Evolutionary conservation across 2,888 invertebrate species (phyloP).

Genomic region (Drosophila pullipes): DNA sequence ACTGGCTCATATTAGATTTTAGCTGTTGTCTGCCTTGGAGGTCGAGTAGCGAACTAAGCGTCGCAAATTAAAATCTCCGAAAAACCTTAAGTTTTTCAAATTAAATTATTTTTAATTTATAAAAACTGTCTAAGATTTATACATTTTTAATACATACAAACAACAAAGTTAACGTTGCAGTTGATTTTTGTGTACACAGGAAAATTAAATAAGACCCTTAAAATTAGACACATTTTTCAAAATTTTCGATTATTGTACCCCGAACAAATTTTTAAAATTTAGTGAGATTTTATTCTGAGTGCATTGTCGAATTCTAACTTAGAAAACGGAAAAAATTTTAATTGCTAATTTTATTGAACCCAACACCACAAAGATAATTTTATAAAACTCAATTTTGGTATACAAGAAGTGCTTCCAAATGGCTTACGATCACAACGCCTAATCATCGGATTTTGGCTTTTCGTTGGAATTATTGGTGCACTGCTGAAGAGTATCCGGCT

Average conservation of each 20-base stretch:
- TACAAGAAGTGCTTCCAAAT: background rate
- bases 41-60: background rate
- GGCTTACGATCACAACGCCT: background rate
- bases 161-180: background rate
- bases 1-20: background rate
- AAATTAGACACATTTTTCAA: background rate
- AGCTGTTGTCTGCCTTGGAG: background rate
- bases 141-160: background rate
- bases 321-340: background rate
- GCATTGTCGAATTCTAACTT: background rate
- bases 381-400: background rate
- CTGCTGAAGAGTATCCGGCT: conserved; percentile 67
- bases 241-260: background rate
- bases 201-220: background rate
- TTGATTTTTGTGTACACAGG: background rate
- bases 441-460: conserved; percentile 39
- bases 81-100: background rate
- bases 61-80: too few species aligned
- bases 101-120: background rate
- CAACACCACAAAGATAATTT: conserved; percentile 21
- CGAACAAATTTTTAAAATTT: background rate
- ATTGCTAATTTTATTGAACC: conserved; percentile 22
- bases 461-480: conserved; percentile 51
- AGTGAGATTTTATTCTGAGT: background rate
- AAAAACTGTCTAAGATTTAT: background rate